Conservation (phyloP, 92 coral and sea anemone genomes). For the Heteractis magnifica region DNA sequence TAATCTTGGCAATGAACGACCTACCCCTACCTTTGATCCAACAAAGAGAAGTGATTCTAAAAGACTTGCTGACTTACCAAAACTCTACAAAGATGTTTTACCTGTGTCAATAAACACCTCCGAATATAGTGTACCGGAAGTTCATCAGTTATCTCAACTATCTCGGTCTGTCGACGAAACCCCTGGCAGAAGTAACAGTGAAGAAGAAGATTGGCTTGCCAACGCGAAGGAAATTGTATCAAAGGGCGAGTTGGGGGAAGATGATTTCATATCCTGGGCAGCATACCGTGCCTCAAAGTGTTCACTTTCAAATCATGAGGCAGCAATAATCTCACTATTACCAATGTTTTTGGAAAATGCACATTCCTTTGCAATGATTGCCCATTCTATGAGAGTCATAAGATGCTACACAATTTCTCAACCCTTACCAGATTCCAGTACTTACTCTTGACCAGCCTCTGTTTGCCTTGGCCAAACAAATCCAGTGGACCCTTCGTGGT, state of each 20-base stretch:
- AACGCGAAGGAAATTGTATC: slow-evolving; percentile 35
- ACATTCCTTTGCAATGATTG: too few species aligned
- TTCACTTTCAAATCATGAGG: too few species aligned
- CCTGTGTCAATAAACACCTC: slow-evolving; percentile 15
- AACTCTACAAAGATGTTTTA: slow-evolving; percentile 21
- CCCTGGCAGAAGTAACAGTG: neutral
- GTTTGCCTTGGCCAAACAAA: too few species aligned
- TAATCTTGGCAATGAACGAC: slow-evolving; percentile 46
- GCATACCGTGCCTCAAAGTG: slow-evolving; percentile 33
- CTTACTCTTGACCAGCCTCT: too few species aligned
- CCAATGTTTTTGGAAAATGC: too few species aligned
- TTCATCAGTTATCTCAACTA: too few species aligned
- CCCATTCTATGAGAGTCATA: too few species aligned
- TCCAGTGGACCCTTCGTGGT: too few species aligned
- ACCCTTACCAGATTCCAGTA: too few species aligned
- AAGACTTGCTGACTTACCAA: slow-evolving; percentile 21
- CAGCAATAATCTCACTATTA: too few species aligned
- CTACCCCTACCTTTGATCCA: slow-evolving; percentile 7
- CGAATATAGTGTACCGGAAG: neutral
- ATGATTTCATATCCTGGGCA: slow-evolving; percentile 50
- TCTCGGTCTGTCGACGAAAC: too few species aligned
- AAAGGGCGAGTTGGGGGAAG: neutral
- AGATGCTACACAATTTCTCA: too few species aligned
- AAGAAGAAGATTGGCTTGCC: slow-evolving; percentile 46
- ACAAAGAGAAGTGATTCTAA: slow-evolving; percentile 11